phyloP scores from a whole-genome alignment of 2,113 vertebrate species.

The Reinhardtius hippoglossoides region DNA sequence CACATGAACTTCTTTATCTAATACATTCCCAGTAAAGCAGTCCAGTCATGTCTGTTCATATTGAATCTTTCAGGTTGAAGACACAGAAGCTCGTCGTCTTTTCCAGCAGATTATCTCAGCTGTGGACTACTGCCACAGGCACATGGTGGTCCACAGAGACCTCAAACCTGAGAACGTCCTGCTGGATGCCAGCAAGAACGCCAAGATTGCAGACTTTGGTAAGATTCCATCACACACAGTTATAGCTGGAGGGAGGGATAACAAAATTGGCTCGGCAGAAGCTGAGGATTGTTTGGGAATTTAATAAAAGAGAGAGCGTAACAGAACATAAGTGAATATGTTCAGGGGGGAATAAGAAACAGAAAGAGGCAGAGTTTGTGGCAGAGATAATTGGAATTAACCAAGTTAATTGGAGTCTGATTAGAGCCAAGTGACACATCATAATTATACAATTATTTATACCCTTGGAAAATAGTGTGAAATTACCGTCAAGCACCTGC shows the following conservation, averaged over 20 bases:
- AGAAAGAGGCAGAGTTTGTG: constrained; percentile 4
- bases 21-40: neutral
- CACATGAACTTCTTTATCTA: neutral
- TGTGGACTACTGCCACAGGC: constrained; percentile 98
- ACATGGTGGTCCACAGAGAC: constrained; percentile 99
- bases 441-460: neutral
- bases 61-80: constrained; percentile 88
- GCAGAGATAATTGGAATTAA: neutral
- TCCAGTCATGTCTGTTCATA: neutral
- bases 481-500: constrained; percentile 7
- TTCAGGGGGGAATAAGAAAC: neutral
- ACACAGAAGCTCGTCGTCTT: constrained; percentile 92
- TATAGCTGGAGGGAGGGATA: neutral
- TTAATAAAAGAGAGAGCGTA: constrained; percentile 2
- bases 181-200: constrained; percentile 95
- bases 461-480: constrained; percentile 8
- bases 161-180: constrained; percentile 98
- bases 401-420: neutral
- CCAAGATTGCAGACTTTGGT: constrained; percentile 99
- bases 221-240: constrained; percentile 48
- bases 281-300: neutral
- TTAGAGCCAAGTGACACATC: neutral
- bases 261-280: neutral
- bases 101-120: constrained; percentile 99
- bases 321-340: neutral